A percentile compares a stretch with the other conserved stretches of the same genome.
Evolutionary conservation across 2,797 vertebrate species (phyloP).

Genomic region (Alca torda): DNA sequence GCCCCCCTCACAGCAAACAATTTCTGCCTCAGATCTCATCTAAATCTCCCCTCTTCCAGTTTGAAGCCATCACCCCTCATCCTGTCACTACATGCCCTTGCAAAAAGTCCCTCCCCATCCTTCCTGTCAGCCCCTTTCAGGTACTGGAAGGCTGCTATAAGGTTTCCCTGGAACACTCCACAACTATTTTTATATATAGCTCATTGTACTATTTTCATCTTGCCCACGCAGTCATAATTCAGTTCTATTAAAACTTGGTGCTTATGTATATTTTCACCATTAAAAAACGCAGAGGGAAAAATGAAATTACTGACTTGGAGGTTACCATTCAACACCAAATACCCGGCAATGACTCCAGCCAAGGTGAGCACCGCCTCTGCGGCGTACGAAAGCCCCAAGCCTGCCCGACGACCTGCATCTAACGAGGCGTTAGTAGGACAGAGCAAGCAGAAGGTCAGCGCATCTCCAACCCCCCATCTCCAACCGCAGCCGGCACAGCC

Average conservation of each 20-base stretch:
- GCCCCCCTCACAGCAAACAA: background rate
- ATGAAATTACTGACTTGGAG: background rate
- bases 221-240: fast-evolving
- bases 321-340: background rate
- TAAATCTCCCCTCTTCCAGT: background rate
- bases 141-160: background rate
- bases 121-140: background rate
- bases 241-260: fast-evolving
- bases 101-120: background rate
- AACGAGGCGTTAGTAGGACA: background rate
- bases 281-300: fast-evolving
- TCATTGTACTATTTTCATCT: background rate
- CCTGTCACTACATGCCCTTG: background rate
- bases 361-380: fast-evolving
- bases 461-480: background rate
- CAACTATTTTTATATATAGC: background rate
- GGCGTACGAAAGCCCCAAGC: background rate
- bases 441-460: fast-evolving
- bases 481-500: background rate
- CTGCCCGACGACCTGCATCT: background rate
- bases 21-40: background rate
- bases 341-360: background rate
- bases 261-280: background rate
- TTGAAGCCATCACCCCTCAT: background rate
- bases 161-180: background rate